Base-by-base conservation (phyloP, 2,888 invertebrate species). In the Pomacea canaliculata region DNA sequence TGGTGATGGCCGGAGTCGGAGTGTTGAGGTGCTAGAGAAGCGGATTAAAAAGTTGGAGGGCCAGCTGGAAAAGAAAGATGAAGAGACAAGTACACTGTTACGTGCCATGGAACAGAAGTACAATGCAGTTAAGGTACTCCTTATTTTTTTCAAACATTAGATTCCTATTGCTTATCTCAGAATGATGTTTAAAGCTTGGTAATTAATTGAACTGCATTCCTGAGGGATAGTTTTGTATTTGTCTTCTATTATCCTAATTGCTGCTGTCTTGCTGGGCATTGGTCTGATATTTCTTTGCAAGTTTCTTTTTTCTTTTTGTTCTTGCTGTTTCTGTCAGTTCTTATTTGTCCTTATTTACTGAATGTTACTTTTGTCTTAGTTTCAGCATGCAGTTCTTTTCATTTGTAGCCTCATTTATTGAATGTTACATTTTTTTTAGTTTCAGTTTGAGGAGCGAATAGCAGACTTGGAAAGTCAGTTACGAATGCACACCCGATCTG, bases 51-150 rank as follows among this genome's bases (percentile, higher is more conserved):
- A 88, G 78, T 81, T 90, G 73, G 89, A 90, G 80, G 76, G 78
- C 23, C 88, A 90, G 71, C 76, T 90, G 69, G 89, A 87, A 62
- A 80, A 78, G 56, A 89, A 89, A 74, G 89, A 89, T 79, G 86
- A 86, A 19, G 87, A 88, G 71, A 83, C 84, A 1, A 86, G 88
- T 51, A 84, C 82, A 70, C 77, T 84, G 76, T 73, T 90, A 68
- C 77, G 90, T 65, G 86, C 85, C 23, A 83, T 90, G 79, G 90
- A 90, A 78, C 90, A 90, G 81, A 90, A 89, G 83, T 90, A 88
- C 77, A 87, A 87, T 70, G 80, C 83, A 51, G 80, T 90, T 59
- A 90, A 90, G 87, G 90, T 89, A 13, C 16, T 10, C 51, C 16
- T 16, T 23, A 23, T 10, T 56, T 56, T 56, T 37, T 37, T 56